Evolutionary conservation across 1,140 invertebrate species (phyloP), one percentile per base, ranked within the genome.

Genomic region (Asbolus verrucosus): DNA sequence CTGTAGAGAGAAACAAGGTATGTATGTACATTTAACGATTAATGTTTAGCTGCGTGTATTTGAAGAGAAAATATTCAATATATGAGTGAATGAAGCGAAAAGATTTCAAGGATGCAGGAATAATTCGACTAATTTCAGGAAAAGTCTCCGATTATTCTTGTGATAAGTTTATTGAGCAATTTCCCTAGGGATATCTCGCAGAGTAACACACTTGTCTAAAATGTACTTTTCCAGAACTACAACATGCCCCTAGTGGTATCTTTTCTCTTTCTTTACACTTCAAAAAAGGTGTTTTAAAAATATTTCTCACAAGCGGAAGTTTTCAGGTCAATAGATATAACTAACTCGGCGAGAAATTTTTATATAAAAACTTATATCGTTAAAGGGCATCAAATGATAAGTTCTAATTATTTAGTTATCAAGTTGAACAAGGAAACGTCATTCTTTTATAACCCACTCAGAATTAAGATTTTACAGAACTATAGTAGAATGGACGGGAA

Each of bases 401-500:
- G 24, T 27, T 27, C 3, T 54, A 54, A 54, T 54, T 54, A 54
- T 54, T 21, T 54, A 54, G 21, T 54, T 54, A 54, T 54, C 46
- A 27, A 54, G 13, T 14, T 43, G 5, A n/a, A 27, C 24, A n/a
- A 38, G n/a, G 3, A 11, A n/a, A 14, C 19, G n/a, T 54, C 1
- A 54, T 13, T 14, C 21, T 54, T 19, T 54, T 21, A 54, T 11
- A 14, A 54, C 13, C 11, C 21, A 6, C 15, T 24, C 21, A 3
- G 46, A 16, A 54, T 54, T 54, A 54, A 54, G 27, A 54, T 54
- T 54, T 54, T 54, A 54, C 46, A 54, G 27, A 19, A 54, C n/a
- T 19, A 54, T 21, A 11, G 14, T 6, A 13, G 46, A 13, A 54
- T 14, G 14, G 19, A 11, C 8, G 33, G 19, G 21, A 46, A 46